Evolutionary conservation across 2,888 invertebrate species (phyloP), one percentile per base, ranked within the genome.

Genomic region (Tortrix viridana): DNA sequence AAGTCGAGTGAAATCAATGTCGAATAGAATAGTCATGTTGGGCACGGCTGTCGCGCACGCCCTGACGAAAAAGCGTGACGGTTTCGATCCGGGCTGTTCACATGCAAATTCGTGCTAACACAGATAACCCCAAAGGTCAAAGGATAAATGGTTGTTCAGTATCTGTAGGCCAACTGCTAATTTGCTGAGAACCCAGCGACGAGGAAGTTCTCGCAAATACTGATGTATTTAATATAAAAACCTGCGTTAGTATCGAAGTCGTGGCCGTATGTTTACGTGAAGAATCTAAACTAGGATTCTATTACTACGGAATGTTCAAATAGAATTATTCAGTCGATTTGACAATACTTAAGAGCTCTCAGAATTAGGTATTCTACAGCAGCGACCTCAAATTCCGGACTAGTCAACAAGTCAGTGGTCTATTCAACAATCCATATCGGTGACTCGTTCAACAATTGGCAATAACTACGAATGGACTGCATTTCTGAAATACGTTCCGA

Each of bases 41-140:
- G 71, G 67, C 67, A 72, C 69, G 74, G 60, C 68, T 67, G 67
- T 72, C 67, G 65, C 70, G 69, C 73, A 73, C 71, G 72, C 67
- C 52, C 68, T 55, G 23, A 49, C 41, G 60, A 57, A 65, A 66
- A 65, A 66, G 59, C 64, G 64, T 65, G 65, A 67, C 67, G 71
- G 49, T 16, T 47, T 57, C 47, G 41, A 16, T 50, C 16, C 16
- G 22, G 71, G 71, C 69, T 69, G 69, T 71, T 69, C 70, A 66
- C 69, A 72, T 74, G 74, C 70, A 73, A 74, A 74, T 74, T 76
- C 70, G 72, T 61, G 67, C 59, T 53, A 43, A 23, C 59, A 72
- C 59, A 68, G 69, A 72, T 74, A 74, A 71, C 64, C 48, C 38
- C 19, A 74, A 74, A 75, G 74, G 75, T 74, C 69, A 68, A 57